Evolutionary conservation across 2,113 vertebrate genomes (phyloP).

Genomic region (Willisornis vidua): DNA sequence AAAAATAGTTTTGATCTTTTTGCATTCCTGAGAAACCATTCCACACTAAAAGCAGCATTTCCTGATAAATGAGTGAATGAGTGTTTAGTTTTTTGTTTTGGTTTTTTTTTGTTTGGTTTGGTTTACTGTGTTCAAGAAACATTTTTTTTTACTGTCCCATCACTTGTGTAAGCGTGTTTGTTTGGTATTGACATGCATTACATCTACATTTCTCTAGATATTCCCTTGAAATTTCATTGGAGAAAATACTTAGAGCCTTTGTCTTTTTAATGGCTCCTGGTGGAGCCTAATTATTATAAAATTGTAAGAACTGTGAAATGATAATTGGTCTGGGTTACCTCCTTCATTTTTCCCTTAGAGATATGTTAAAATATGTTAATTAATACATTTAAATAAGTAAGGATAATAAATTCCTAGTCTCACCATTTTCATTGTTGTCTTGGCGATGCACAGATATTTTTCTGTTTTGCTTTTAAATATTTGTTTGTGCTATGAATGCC

Average conservation of each 20-base stretch:
- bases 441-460: background rate
- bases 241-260: background rate
- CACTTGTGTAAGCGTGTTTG: background rate
- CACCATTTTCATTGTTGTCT: background rate
- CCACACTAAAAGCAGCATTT: background rate
- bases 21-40: background rate
- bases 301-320: background rate
- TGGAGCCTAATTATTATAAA: background rate
- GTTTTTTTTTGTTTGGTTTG: accelerated
- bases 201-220: background rate
- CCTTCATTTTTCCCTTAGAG: background rate
- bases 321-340: background rate
- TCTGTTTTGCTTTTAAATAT: background rate
- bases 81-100: background rate
- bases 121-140: background rate
- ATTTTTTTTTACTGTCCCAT: background rate
- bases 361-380: conserved; percentile 7
- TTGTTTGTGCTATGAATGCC: background rate
- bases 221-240: background rate
- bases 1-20: background rate
- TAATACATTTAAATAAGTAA: conserved; percentile 34
- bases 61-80: background rate
- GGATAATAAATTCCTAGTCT: background rate
- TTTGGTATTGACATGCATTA: background rate
- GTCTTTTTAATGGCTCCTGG: background rate